phyloP scores from a whole-genome alignment of 2,888 invertebrate species.

The Neoaliturus tenellus region DNA sequence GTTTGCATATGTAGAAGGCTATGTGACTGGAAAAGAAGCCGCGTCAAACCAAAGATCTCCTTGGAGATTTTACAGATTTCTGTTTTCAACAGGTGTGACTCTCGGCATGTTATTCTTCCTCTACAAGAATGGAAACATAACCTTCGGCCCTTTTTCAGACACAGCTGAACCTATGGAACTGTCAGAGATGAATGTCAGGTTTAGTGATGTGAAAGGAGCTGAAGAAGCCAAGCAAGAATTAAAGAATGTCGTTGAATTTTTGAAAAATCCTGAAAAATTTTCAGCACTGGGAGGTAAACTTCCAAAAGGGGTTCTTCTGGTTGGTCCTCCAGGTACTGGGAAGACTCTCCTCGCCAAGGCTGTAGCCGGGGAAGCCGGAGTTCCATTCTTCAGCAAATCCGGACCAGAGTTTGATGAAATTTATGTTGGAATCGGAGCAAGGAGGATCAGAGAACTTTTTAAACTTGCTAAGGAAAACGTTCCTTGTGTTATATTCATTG shows the following conservation, averaged over 20 bases:
- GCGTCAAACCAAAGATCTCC: neutral
- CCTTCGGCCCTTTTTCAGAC: neutral
- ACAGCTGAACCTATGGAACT: neutral
- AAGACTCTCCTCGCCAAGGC: slow-evolving; percentile 80
- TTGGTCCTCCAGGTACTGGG: slow-evolving; percentile 76
- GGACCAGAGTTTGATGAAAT: slow-evolving; percentile 68
- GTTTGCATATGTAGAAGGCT: neutral
- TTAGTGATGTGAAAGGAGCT: slow-evolving; percentile 33
- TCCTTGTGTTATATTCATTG: slow-evolving; percentile 65
- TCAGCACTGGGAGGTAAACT: slow-evolving; percentile 94
- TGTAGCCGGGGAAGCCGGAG: slow-evolving; percentile 80
- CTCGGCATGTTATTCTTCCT: neutral
- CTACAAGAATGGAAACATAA: neutral
- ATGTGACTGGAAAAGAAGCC: neutral
- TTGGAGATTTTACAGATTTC: neutral
- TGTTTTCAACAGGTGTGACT: neutral
- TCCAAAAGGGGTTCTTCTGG: slow-evolving; percentile 81
- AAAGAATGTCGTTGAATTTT: slow-evolving; percentile 96
- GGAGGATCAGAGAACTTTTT: slow-evolving; percentile 66
- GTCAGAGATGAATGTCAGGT: neutral
- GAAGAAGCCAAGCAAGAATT: slow-evolving; percentile 98
- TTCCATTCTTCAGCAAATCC: slow-evolving; percentile 75
- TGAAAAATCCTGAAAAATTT: slow-evolving; percentile 95
- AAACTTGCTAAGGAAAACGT: slow-evolving; percentile 71
- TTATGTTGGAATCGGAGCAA: slow-evolving; percentile 67